Percentiles rank a stretch among this genome's conserved stretches.
Evolutionary conservation across 2,113 vertebrate genomes (phyloP).

Genomic region (Aspiorhynchus laticeps): DNA sequence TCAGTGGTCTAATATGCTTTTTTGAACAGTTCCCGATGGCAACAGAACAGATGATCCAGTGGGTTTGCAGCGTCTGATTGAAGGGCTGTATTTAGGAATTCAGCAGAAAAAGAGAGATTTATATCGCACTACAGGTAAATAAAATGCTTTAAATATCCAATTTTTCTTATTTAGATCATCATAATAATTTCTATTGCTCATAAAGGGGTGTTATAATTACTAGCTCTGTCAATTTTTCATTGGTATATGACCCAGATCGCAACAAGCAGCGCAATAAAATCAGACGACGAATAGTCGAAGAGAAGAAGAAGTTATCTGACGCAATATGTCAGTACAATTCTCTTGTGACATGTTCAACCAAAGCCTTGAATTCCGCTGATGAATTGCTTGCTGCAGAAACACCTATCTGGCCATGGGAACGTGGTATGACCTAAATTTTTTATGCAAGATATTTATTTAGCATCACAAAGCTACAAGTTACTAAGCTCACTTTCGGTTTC

Average conservation of each 20-base stretch:
- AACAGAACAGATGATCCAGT: too few species aligned
- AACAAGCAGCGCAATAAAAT: not conserved
- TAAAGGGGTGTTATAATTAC: not conserved
- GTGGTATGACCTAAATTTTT: not conserved
- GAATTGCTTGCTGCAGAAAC: not conserved
- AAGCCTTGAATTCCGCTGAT: not conserved
- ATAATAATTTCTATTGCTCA: too few species aligned
- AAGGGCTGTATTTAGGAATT: too few species aligned
- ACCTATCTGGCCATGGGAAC: not conserved
- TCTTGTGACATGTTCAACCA: not conserved
- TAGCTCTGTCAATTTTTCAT: not conserved
- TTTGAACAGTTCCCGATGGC: too few species aligned
- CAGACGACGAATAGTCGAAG: not conserved
- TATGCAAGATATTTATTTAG: too few species aligned
- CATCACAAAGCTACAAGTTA: not conserved
- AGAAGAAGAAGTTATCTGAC: not conserved
- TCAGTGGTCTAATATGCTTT: too few species aligned
- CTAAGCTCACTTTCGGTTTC: not conserved
- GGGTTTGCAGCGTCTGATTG: too few species aligned
- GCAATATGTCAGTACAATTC: not conserved
- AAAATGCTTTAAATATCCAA: too few species aligned
- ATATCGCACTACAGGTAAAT: too few species aligned
- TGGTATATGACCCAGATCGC: not conserved
- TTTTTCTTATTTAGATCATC: too few species aligned
- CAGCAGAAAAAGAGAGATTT: too few species aligned